Conservation (phyloP, 1,140 invertebrate genomes). For the Drosophila ohnishii region DNA sequence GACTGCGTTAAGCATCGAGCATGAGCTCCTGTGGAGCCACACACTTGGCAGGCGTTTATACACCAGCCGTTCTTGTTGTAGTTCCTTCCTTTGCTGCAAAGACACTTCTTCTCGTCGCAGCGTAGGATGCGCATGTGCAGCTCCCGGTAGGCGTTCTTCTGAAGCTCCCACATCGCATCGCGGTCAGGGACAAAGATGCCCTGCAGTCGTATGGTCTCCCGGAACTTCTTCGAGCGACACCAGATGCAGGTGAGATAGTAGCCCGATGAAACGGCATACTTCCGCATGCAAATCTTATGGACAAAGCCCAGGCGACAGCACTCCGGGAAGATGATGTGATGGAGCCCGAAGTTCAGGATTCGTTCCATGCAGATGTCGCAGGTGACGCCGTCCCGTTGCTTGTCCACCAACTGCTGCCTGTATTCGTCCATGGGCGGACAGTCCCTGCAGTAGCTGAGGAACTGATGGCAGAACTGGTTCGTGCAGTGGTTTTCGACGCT, state of each 20-base stretch:
- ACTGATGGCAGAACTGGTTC: slow-evolving; percentile 43
- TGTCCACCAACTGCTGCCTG: slow-evolving; percentile 10
- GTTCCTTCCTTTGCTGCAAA: slow-evolving; percentile 48
- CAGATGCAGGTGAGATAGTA: slow-evolving; percentile 75
- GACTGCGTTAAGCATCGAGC: neutral
- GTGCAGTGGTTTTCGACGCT: slow-evolving; percentile 29
- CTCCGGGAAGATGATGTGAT: slow-evolving; percentile 41
- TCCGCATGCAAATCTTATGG: slow-evolving; percentile 60
- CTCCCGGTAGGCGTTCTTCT: slow-evolving; percentile 59
- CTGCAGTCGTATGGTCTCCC: slow-evolving; percentile 46
- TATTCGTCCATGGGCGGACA: slow-evolving; percentile 56
- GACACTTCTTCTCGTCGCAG: slow-evolving; percentile 50
- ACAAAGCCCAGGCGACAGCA: slow-evolving; percentile 68
- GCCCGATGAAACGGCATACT: slow-evolving; percentile 61
- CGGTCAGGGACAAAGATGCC: slow-evolving; percentile 72
- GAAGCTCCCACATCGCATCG: slow-evolving; percentile 68
- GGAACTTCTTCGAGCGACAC: slow-evolving; percentile 59
- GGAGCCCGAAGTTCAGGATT: slow-evolving; percentile 21
- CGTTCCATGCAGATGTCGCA: slow-evolving; percentile 57
- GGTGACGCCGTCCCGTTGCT: slow-evolving; percentile 7
- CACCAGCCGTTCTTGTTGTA: slow-evolving; percentile 31
- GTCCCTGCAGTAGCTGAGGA: slow-evolving; percentile 40
- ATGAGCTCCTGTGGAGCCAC: neutral
- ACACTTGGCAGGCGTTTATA: slow-evolving; percentile 46
- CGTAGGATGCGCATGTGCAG: slow-evolving; percentile 38